phyloP scores from a whole-genome alignment of 2,113 vertebrate species.

The Scopus umbretta region DNA sequence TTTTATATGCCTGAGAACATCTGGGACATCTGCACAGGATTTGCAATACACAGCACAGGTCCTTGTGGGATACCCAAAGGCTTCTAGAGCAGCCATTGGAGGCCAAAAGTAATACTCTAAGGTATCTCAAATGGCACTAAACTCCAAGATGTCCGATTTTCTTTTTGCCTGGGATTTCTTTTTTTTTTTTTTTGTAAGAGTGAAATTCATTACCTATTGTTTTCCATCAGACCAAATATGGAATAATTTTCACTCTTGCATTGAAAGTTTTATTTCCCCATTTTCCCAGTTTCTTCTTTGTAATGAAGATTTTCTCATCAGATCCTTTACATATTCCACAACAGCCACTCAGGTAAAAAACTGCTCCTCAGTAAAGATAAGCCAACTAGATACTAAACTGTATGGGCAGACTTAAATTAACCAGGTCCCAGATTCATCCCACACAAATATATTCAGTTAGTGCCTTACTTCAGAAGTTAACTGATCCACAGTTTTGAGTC shows the following conservation, averaged over 20 bases:
- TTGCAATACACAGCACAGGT: background rate
- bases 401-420: background rate
- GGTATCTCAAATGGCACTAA: background rate
- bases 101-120: background rate
- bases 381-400: background rate
- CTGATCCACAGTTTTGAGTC: background rate
- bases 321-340: background rate
- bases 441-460: background rate
- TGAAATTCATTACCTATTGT: background rate
- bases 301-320: background rate
- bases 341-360: background rate
- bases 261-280: accelerated
- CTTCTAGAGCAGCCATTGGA: background rate
- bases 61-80: background rate
- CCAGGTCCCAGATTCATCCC: background rate
- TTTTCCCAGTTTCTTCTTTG: background rate
- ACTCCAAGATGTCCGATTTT: background rate
- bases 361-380: background rate
- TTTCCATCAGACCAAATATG: background rate
- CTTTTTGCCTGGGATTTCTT: background rate
- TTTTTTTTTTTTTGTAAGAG: background rate
- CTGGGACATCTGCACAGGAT: background rate
- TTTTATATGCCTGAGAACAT: background rate
- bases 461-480: background rate
- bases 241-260: background rate